Base-by-base conservation (phyloP, 2,113 vertebrate species). In the Calypte anna region DNA sequence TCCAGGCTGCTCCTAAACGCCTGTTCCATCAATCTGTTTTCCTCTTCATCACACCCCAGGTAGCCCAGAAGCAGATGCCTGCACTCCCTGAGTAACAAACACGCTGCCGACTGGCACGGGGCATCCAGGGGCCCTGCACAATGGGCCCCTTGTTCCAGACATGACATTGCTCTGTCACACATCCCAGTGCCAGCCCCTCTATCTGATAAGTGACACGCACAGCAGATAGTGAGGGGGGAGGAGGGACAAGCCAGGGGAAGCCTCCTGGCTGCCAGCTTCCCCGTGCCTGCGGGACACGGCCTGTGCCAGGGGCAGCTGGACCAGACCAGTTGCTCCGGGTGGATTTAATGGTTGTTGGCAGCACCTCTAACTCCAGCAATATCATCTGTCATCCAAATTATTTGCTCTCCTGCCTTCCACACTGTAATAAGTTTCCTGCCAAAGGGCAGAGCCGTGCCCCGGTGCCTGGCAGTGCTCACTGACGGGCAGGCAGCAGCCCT, bases 51-150 rank as follows among this genome's bases (percentile, higher is more conserved):
- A 95, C 73, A 86, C 86, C 82, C 88, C 85, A 93, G 90, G 79
- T 67, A 93, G 68, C 74, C 84, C 28, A 31, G 90, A 90, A 91
- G 44, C 93, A 97, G 96, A 95, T 57, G 90, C 94, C 80, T 96
- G 93, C 64, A 21, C 27, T 27, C 30, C 89, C 64, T 5, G 46
- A 72, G 87, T 38, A 94, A 91, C 59, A 81, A 91, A 94, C 3
- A 5, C 1, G 20, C 89, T 93, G 93, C 82, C 15, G 73, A 17
- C 5, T 31, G 78, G 76, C 92, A 88, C 4, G 50, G 70, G 79
- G 87, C 33, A 2, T 44, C 36, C 1, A 16, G 31, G 62, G 48
- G 77, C 53, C n/a, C 25, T 1, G 21, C 89, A 96, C 91, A 64
- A 53, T 15, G 79, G 80, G 55, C 83, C 55, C 4, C 1, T 69